phyloP scores from a whole-genome alignment of 2,888 invertebrate species.

The Microctonus aethiopoides region DNA sequence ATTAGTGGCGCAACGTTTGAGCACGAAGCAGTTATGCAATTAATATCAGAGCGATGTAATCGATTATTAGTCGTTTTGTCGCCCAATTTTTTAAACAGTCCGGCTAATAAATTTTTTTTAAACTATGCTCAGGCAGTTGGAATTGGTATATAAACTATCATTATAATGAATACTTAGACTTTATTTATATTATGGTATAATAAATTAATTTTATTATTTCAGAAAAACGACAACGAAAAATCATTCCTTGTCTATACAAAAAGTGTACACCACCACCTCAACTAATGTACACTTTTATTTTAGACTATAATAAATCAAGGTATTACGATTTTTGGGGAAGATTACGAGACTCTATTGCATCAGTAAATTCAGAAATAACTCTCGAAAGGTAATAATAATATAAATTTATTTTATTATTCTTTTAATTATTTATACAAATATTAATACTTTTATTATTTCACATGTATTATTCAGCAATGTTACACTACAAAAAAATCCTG shows the following conservation, averaged over 20 bases:
- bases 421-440: neutral
- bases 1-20: slow-evolving; percentile 78
- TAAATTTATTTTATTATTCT: neutral
- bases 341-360: slow-evolving; percentile 71
- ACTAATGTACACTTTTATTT: slow-evolving; percentile 74
- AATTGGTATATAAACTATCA: slow-evolving; percentile 73
- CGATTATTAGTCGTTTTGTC: slow-evolving; percentile 84
- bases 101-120: slow-evolving; percentile 81
- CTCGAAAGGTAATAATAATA: neutral
- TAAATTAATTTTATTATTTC: slow-evolving; percentile 2
- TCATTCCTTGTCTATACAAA: slow-evolving; percentile 79
- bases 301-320: slow-evolving; percentile 71
- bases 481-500: neutral
- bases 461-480: no score
- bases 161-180: neutral
- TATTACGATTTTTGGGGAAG: slow-evolving; percentile 80
- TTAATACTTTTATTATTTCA: neutral
- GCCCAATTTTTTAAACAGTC: slow-evolving; percentile 78
- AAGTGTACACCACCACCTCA: slow-evolving; percentile 75
- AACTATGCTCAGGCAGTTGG: slow-evolving; percentile 84
- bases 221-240: slow-evolving; percentile 72
- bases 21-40: slow-evolving; percentile 77
- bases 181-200: neutral
- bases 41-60: slow-evolving; percentile 82
- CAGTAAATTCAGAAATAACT: slow-evolving; percentile 20